These are phyloP conservation scores for Noctua comes DNA, from an alignment of 2,888 invertebrate species.

Conservation along the genomic window DNA sequence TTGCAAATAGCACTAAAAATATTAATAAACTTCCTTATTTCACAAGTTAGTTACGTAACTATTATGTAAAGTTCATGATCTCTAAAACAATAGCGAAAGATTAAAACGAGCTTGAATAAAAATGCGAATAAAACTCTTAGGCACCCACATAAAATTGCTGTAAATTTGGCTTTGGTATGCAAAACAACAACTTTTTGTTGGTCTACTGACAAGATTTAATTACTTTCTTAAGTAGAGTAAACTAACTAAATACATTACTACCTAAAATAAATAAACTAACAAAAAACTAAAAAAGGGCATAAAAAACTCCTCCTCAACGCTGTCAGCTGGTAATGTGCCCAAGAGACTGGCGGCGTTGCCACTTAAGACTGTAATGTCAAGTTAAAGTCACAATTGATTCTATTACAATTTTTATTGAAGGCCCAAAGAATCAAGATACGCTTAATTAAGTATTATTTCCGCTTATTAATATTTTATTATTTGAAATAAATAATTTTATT, in stretches of 20 bases:
- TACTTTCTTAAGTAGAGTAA: too few species aligned
- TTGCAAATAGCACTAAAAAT: constrained; percentile 61
- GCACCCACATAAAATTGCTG: constrained; percentile 8
- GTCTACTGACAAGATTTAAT: neutral
- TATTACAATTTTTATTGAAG: constrained; percentile 1
- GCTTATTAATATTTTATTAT: constrained; percentile 3
- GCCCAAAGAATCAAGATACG: constrained; percentile 5
- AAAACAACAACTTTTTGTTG: neutral
- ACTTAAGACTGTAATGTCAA: neutral
- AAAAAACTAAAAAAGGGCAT: too few species aligned
- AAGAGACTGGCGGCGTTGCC: too few species aligned
- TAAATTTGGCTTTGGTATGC: neutral
- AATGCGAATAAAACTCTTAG: constrained; percentile 16
- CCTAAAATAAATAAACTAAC: too few species aligned
- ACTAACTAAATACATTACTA: too few species aligned
- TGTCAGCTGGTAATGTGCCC: too few species aligned
- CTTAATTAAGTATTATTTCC: constrained; percentile 26
- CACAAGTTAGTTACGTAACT: constrained; percentile 71
- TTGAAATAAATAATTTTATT: constrained; percentile 11
- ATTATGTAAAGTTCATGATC: constrained; percentile 69
- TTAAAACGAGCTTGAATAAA: constrained; percentile 25
- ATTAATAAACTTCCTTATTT: constrained; percentile 71
- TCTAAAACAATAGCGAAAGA: constrained; percentile 53
- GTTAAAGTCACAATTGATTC: neutral
- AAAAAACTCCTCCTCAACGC: too few species aligned